phyloP scores from a whole-genome alignment of 2,797 vertebrate species.

The Takifugu rubripes region DNA sequence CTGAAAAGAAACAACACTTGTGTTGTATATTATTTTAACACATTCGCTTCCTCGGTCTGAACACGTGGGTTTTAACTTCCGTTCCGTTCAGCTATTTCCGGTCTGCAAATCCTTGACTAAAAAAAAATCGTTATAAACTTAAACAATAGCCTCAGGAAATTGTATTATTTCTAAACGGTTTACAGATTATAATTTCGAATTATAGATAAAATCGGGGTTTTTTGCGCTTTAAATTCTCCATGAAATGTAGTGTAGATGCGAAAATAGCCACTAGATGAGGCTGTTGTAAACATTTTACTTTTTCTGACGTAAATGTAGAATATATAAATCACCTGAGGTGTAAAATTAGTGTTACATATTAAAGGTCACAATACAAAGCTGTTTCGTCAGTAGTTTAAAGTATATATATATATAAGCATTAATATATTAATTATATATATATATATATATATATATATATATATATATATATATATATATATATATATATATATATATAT shows the following conservation, averaged over 20 bases:
- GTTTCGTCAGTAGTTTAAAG: neutral
- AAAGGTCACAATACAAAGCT: neutral
- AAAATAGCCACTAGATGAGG: conserved; percentile 17
- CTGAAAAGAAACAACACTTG: too few species aligned
- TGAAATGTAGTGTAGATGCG: neutral
- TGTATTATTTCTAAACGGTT: too few species aligned
- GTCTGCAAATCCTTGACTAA: conserved; percentile 60
- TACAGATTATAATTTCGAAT: too few species aligned
- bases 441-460: neutral
- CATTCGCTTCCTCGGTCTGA: neutral
- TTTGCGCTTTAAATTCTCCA: too few species aligned
- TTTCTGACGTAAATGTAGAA: neutral
- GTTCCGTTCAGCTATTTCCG: conserved; percentile 17
- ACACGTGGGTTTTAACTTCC: conserved; percentile 53
- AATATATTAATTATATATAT: too few species aligned
- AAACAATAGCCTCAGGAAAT: too few species aligned
- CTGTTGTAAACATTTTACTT: conserved; percentile 15
- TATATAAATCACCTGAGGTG: neutral
- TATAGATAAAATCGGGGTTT: too few species aligned
- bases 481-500: neutral
- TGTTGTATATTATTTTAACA: too few species aligned
- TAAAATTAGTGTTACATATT: neutral
- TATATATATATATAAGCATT: neutral
- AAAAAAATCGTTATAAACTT: neutral
- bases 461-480: neutral